A percentile compares a stretch with the other conserved stretches of the same genome.
phyloP scores from a whole-genome alignment of 2,888 invertebrate species.

The Hypselothyrea guttata region DNA sequence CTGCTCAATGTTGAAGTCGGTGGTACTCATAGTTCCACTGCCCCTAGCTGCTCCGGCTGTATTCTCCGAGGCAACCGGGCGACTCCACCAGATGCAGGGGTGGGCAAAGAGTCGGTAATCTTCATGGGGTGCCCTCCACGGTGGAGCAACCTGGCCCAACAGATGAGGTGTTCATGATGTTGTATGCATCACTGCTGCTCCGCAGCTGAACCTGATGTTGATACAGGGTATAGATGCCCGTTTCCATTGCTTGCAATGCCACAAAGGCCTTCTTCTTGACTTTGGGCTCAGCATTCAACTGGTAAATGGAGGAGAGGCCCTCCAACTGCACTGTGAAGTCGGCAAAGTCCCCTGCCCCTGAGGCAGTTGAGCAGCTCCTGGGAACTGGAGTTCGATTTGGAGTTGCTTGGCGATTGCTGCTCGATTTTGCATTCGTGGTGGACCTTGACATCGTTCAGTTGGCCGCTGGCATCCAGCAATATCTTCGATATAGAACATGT shows the following conservation, averaged over 20 bases:
- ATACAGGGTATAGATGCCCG: slow-evolving; percentile 91
- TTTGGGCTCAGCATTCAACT: slow-evolving; percentile 96
- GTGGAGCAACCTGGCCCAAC: slow-evolving; percentile 93
- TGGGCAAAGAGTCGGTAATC: slow-evolving; percentile 90
- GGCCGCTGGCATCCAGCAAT: slow-evolving; percentile 90
- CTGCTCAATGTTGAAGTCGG: slow-evolving; percentile 85
- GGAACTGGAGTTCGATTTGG: slow-evolving; percentile 29
- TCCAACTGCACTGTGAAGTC: slow-evolving; percentile 97
- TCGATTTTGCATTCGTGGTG: slow-evolving; percentile 94
- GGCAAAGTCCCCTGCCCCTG: slow-evolving; percentile 92
- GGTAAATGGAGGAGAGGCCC: slow-evolving; percentile 94
- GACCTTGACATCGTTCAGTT: slow-evolving; percentile 93
- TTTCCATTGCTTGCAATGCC: slow-evolving; percentile 94
- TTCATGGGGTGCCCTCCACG: slow-evolving; percentile 97
- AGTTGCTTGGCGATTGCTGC: slow-evolving; percentile 87
- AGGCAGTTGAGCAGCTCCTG: slow-evolving; percentile 92
- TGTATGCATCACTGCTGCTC: slow-evolving; percentile 85
- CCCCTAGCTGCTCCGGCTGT: slow-evolving; percentile 83
- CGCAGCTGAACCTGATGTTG: slow-evolving; percentile 91
- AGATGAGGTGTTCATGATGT: slow-evolving; percentile 92
- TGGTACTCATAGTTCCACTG: slow-evolving; percentile 35
- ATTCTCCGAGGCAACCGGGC: slow-evolving; percentile 19
- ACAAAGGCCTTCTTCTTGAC: slow-evolving; percentile 94
- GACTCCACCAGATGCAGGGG: slow-evolving; percentile 61
- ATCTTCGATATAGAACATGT: slow-evolving; percentile 98